phyloP scores from a whole-genome alignment of 92 coral and sea anemone species.

The Actinernus sp. region DNA sequence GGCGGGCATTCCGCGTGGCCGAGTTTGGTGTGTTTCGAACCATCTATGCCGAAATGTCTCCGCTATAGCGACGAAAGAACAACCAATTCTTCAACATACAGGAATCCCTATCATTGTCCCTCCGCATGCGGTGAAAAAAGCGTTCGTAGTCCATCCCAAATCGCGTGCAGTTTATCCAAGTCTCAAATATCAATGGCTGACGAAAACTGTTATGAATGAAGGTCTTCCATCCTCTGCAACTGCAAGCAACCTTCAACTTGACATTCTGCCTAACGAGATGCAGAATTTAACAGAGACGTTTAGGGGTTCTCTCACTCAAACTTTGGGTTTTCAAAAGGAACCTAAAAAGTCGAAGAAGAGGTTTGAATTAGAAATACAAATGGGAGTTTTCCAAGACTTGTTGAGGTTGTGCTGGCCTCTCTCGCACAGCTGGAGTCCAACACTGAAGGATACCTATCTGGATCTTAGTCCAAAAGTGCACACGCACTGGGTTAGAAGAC shows the following conservation, averaged over 20 bases:
- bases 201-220: conserved; percentile 74
- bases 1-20: conserved; percentile 45
- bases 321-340: conserved; percentile 83
- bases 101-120: conserved; percentile 93
- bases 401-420: conserved; percentile 76
- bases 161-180: conserved; percentile 69
- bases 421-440: conserved; percentile 46
- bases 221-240: conserved; percentile 66
- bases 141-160: conserved; percentile 94
- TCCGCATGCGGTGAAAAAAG: conserved; percentile 89
- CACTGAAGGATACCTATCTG: conserved; percentile 73
- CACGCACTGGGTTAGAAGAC: conserved; percentile 94
- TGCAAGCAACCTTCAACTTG: background rate
- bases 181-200: conserved; percentile 88
- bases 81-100: conserved; percentile 62
- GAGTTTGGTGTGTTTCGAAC: background rate
- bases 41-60: conserved; percentile 27
- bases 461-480: conserved; percentile 83
- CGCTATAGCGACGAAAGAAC: conserved; percentile 25
- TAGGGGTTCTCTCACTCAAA: conserved; percentile 66
- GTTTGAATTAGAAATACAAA: conserved; percentile 68
- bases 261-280: conserved; percentile 35
- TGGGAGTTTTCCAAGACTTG: conserved; percentile 81
- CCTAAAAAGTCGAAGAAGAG: conserved; percentile 60
- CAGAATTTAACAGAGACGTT: conserved; percentile 51